Evolutionary conservation across 2,113 vertebrate genomes (phyloP), one percentile per base, ranked within the genome.

Genomic region (Bos indicus): DNA sequence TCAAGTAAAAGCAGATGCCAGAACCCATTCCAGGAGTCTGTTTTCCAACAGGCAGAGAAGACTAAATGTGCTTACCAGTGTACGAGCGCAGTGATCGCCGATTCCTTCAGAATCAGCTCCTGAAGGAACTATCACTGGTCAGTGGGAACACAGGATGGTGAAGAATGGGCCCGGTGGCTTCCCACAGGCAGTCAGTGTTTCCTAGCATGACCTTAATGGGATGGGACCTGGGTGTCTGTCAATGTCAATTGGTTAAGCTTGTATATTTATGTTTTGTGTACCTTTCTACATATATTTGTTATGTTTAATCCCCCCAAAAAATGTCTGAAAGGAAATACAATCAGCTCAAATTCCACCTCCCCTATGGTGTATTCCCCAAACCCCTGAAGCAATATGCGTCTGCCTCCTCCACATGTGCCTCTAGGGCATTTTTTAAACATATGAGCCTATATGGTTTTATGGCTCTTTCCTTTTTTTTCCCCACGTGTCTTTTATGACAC

Each of bases 21-120:
- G 85, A 90, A 88, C 64, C 52, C 84, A 74, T 82, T 85, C 82
- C 43, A 51, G 52, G 33, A 80, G 52, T 78, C 74, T 91, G 57
- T 62, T 84, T 88, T 51, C 91, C 85, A 60, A 88, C 74, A 97
- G 36, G 81, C 81, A 88, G 56, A 77, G 71, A 81, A 94, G 92
- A 94, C 54, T 67, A 89, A 97, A 92, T 12, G 21, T 54, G 84
- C 85, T 95, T 48, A 78, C 60, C 77, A 94, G 80, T 48, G 56
- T 80, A 85, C 7, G 25, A 36, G 84, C 6, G n/a, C 89, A 82
- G 60, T 77, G 59, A 94, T 43, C 30, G 56, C 84, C 0, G 2
- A 87, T 46, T 36, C 8, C 26, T 64, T 56, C 43, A 91, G 94
- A 92, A 52, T 78, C 30, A 67, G 62, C 56, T 82, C 80, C 36